Percentiles rank a stretch among this genome's conserved stretches.
Evolutionary conservation across 2,113 vertebrate genomes (phyloP).

Genomic region (Pseudorasbora parva): DNA sequence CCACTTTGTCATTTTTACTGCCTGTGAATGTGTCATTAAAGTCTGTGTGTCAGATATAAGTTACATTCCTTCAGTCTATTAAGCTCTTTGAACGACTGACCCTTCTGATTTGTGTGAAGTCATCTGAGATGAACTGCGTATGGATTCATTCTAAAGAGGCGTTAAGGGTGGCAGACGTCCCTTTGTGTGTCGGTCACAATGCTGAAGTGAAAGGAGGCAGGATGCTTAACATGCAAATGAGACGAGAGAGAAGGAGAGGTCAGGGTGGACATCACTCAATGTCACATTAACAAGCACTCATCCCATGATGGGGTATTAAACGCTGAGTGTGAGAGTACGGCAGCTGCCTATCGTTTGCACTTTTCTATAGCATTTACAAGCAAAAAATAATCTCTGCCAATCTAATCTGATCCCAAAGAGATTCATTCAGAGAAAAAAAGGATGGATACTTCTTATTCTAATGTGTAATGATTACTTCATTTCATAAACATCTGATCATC

Average conservation of each 20-base stretch:
- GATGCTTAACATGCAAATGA: constrained; percentile 54
- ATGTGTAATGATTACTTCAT: not conserved
- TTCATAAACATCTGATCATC: not conserved
- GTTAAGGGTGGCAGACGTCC: constrained; percentile 26
- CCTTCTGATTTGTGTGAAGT: constrained; percentile 43
- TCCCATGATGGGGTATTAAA: not conserved
- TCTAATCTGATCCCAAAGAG: constrained; percentile 8
- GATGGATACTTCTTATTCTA: not conserved
- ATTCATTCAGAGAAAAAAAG: not conserved
- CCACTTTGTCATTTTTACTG: constrained; percentile 10
- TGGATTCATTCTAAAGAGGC: constrained; percentile 29
- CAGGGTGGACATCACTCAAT: constrained; percentile 44
- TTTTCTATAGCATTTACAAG: not conserved
- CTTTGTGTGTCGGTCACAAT: constrained; percentile 44
- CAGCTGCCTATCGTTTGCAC: constrained; percentile 6
- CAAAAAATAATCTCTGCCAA: not conserved
- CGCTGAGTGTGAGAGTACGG: constrained; percentile 13
- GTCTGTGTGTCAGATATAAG: constrained; percentile 28
- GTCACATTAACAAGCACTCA: constrained; percentile 48
- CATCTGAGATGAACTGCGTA: constrained; percentile 33
- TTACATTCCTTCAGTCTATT: constrained; percentile 17
- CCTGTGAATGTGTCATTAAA: not conserved
- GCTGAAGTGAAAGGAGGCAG: constrained; percentile 28
- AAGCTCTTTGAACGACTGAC: constrained; percentile 47
- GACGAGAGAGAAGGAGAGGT: constrained; percentile 32